Evolutionary conservation across 2,888 invertebrate species (phyloP), one percentile per base, ranked within the genome.

Genomic region (Eilema sororculum): DNA sequence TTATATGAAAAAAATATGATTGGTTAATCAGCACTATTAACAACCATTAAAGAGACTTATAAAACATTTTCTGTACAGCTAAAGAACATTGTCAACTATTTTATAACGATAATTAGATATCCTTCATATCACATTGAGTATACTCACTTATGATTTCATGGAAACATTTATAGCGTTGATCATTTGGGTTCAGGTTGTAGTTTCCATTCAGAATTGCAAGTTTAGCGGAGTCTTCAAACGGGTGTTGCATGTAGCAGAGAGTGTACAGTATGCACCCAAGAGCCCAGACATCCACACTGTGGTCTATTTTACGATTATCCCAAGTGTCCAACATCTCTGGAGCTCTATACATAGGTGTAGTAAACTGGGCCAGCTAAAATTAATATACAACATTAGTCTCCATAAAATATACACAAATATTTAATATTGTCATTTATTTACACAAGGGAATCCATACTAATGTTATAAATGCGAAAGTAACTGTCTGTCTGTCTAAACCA

Each of bases 241-340:
- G 99, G 95, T 99, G 99, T 83, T 97, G 97, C 94, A 98, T 97
- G 88, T 97, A 99, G 90, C 99, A 99, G 24, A 99, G 93, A 63
- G 98, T 97, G 90, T 98, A 99, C 20, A 99, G 95, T 77, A 99
- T 97, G 91, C 99, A 99, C 10, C 99, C 99, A 20, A 99, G 95
- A 0, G 99, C 99, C 99, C 99, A 99, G 56, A 99, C 96, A 93
- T 99, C 99, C 2, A 98, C 97, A 60, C 98, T 97, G 78, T 98
- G 96, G 70, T 99, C 99, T 79, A 99, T 99, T 75, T 97, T 98
- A 88, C 97, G 97, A 90, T 99, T 99, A 86, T 97, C 98, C 98
- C 99, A 99, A 6, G 99, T 98, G 89, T 99, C 99, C 77, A 99
- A 96, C 97, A 99, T 99, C 96, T 99, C 99, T 41, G 99, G 99